Base-by-base conservation (phyloP, 2,797 vertebrate genomes). In the Hydrolagus colliei region DNA sequence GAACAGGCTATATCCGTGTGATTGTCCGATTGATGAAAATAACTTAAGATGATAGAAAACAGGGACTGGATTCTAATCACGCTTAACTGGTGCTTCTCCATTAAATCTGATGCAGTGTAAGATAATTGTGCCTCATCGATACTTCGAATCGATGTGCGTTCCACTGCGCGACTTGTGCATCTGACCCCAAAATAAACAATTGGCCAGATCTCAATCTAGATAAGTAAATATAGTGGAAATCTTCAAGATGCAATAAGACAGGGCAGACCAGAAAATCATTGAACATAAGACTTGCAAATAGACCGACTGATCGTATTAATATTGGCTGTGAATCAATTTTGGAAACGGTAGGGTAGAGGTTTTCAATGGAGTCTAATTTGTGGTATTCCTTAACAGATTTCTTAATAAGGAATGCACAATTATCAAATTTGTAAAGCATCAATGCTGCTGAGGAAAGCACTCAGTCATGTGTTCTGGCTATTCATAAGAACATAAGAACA, bases 81-180 rank as follows among this genome's bases (percentile, higher is more conserved):
- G 16, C 22, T 82, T 35, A 82, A 35, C 62, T 82, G 63, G 27
- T 82, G 79, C 63, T 65, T 41, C 41, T 52, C 41, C 41, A 67
- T 18, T 0, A 68, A 16, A 68, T 13, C 61, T 68, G 79, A 82
- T 67, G 63, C 63, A 20, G 2, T 82, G 11, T 22, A 59, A 82
- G 68, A 67, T 82, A 82, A 32, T 41, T 67, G 27, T 82, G 63
- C 79, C 67, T 68, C 63, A 82, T 68, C 79, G 68, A 65, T 82
- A 62, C 67, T 32, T 82, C 27, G 14, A 82, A 80, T 68, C 61
- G 68, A 68, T 67, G 62, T 68, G 63, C 2, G 68, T 68, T 82
- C 63, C 68, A 65, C 67, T 62, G 63, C 68, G 67, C 27, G 68
- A 82, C 79, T 65, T 68, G 63, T 32, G 14, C 63, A 82, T 27